phyloP scores from a whole-genome alignment of 1,140 invertebrate species.

The Papilio polyxenes region DNA sequence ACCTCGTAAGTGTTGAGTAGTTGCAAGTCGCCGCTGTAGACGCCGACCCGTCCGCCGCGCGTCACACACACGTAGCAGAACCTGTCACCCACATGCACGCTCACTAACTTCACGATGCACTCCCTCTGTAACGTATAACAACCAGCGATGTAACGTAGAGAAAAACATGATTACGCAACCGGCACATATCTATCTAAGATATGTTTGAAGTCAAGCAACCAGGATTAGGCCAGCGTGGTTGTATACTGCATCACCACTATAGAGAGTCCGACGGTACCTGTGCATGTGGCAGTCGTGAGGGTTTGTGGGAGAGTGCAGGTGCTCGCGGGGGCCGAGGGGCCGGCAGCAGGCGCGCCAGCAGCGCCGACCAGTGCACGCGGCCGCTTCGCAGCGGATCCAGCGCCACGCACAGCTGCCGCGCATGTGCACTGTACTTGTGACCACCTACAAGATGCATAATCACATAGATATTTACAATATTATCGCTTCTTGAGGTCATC shows the following conservation, averaged over 20 bases:
- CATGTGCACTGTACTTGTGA: constrained; percentile 60
- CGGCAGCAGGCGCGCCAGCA: constrained; percentile 57
- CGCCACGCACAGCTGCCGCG: constrained; percentile 57
- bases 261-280: constrained; percentile 48
- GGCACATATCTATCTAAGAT: too few relatives aligned
- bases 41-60: constrained; percentile 79
- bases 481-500: too few relatives aligned
- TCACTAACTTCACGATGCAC: constrained; percentile 79
- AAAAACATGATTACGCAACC: too few relatives aligned
- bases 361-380: constrained; percentile 61
- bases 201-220: too few relatives aligned
- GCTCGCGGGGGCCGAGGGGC: constrained; percentile 47
- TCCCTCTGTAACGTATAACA: constrained; percentile 74
- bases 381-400: constrained; percentile 60
- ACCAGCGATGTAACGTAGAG: too few relatives aligned
- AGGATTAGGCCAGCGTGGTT: too few relatives aligned
- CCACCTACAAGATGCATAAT: constrained; percentile 48
- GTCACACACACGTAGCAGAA: constrained; percentile 82
- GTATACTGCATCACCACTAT: not conserved
- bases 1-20: constrained; percentile 78
- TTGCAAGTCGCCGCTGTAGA: constrained; percentile 78
- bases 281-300: constrained; percentile 54
- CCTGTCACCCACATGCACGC: constrained; percentile 75
- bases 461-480: not conserved
- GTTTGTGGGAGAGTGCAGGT: constrained; percentile 26